Evolutionary conservation across 2,888 invertebrate species (phyloP).

Genomic region (Temnothorax rugatulus): DNA sequence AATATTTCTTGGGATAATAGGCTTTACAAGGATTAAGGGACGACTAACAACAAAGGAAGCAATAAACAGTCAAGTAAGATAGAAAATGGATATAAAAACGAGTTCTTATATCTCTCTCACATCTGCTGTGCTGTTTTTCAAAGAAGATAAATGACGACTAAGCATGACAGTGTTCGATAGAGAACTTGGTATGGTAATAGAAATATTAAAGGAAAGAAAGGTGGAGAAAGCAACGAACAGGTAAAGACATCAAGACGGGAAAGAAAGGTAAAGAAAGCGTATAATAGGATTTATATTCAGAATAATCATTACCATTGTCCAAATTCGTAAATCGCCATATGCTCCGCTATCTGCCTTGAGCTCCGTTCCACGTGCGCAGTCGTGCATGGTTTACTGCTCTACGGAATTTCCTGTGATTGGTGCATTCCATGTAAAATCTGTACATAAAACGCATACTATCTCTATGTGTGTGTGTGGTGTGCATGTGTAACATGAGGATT

Average conservation of each 20-base stretch:
- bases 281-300: background rate
- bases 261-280: background rate
- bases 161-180: background rate
- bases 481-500: slow-evolving; percentile 5
- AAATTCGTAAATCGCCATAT: slow-evolving; percentile 26
- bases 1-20: background rate
- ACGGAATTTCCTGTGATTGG: slow-evolving; percentile 27
- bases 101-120: background rate
- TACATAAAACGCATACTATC: slow-evolving; percentile 27
- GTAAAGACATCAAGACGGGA: background rate
- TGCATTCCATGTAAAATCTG: slow-evolving; percentile 19
- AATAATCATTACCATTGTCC: slow-evolving; percentile 13
- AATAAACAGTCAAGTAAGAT: background rate
- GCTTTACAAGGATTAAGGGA: background rate
- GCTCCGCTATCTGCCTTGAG: background rate
- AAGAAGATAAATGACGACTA: background rate
- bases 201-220: background rate
- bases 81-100: background rate
- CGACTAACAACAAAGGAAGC: background rate
- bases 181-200: background rate
- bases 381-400: slow-evolving; percentile 33
- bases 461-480: background rate
- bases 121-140: background rate
- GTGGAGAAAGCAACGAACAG: background rate
- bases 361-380: background rate